Evolutionary conservation across 1,140 invertebrate genomes (phyloP), one percentile per base, ranked within the genome.

Genomic region (Drosophila chauvacae): DNA sequence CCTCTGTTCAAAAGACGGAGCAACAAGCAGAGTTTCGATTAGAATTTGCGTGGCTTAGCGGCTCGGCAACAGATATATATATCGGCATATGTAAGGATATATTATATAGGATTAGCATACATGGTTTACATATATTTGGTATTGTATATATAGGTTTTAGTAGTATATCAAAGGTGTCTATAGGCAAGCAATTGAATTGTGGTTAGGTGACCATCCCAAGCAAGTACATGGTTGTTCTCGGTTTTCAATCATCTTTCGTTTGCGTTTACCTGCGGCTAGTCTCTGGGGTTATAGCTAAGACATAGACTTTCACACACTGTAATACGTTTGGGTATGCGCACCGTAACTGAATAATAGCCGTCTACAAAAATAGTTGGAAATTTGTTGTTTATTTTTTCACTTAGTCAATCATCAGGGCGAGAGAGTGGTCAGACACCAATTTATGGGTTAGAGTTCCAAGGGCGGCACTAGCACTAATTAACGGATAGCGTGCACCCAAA

Each of bases 1-100:
- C 96, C 94, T 97, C 96, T 95, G 93, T 58, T n/a, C 76, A 68
- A 86, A 79, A 66, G 81, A 77, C 30, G 48, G 50, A 66, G 41
- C 57, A 55, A 58, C 33, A 65, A 57, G 60, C 77, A 63, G 42
- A 70, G 26, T 47, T 30, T 50, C 48, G 65, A 80, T 87, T 88
- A 87, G 51, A 68, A 84, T 53, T 20, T 87, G 84, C 48, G 84
- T 87, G 84, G 84, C 84, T 87, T 87, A 77, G 41, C 18, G 44
- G 39, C 44, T 23, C 23, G 23, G 45, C 61, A 70, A 58, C 45
- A 26, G 23, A 26, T 28, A 28, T 28, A 50, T 50, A 50, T 57
- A 77, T 76, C 51, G 48, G 26, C 37, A 42, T 70, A 63, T 53
- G 20, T 56, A 77, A 33, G 41, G 35, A 58, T 68, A 56, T 56